These are phyloP conservation scores for Burhinus bistriatus DNA, from an alignment of 2,113 vertebrate genomes.

Conservation along the genomic window DNA sequence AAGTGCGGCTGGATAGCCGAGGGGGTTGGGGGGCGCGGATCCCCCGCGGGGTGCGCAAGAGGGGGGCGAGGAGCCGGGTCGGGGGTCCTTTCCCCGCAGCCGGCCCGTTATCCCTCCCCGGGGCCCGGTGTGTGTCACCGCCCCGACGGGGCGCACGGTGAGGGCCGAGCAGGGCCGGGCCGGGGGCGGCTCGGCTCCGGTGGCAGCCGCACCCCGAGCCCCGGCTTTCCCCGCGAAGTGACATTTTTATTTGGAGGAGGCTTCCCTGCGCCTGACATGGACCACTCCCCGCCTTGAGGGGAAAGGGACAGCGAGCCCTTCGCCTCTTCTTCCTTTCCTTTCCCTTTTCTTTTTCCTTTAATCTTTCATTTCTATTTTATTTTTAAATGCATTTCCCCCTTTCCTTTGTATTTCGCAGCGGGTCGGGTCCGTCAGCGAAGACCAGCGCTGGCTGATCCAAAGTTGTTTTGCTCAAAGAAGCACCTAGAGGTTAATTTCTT, in stretches of 20 bases:
- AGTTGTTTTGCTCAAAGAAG: slow-evolving; percentile 53
- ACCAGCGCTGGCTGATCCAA: not conserved
- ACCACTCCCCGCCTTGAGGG: not conserved
- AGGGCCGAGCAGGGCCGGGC: not conserved
- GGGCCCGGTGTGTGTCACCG: not conserved
- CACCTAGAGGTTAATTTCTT: slow-evolving; percentile 50
- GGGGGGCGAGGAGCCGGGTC: no score
- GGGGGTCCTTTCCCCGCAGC: fast-evolving
- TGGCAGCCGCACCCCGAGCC: not conserved
- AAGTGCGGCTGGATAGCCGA: not conserved
- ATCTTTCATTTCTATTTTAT: not conserved
- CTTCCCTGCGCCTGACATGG: not conserved
- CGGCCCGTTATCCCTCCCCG: not conserved
- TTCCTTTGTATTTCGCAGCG: not conserved
- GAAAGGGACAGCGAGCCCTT: not conserved
- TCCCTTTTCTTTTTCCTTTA: not conserved
- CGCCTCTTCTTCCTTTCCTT: not conserved
- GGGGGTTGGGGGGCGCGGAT: not conserved
- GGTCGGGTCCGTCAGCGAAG: not conserved
- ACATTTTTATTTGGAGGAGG: not conserved
- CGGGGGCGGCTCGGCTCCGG: not conserved
- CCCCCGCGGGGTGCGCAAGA: not conserved
- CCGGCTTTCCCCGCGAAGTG: not conserved
- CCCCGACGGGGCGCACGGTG: not conserved
- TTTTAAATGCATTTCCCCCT: not conserved